These are phyloP conservation scores for Botia kubotai DNA, from an alignment of 2,797 vertebrate species.

Conservation along the genomic window DNA sequence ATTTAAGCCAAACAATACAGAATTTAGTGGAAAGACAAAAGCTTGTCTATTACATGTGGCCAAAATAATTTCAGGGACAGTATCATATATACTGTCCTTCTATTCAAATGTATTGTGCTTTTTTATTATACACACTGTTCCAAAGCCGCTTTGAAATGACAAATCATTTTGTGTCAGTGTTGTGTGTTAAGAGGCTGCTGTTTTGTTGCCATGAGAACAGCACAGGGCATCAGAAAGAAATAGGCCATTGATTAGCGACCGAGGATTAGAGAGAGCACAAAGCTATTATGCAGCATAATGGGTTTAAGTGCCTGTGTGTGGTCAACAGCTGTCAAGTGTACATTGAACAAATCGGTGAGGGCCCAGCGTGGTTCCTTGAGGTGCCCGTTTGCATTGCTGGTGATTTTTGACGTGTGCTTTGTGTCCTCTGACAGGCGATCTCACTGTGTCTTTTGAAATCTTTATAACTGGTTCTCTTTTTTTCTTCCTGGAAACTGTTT, in stretches of 20 bases:
- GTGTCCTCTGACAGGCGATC: not conserved
- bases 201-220: conserved; percentile 42
- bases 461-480: conserved; percentile 7
- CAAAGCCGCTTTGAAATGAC: not conserved
- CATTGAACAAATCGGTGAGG: conserved; percentile 25
- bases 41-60: not conserved
- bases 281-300: conserved; percentile 47
- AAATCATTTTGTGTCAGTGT: conserved; percentile 29
- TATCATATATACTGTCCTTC: too few relatives aligned
- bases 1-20: not conserved
- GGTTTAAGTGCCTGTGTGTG: conserved; percentile 41
- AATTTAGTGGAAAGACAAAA: not conserved
- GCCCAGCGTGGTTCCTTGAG: not conserved
- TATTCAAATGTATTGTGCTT: not conserved
- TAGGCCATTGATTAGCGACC: conserved; percentile 35
- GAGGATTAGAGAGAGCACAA: conserved; percentile 18
- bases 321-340: conserved; percentile 50
- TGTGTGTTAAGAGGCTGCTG: not conserved
- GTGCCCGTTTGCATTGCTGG: not conserved
- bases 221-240: conserved; percentile 34
- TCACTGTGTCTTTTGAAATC: conserved; percentile 1
- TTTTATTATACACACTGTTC: not conserved
- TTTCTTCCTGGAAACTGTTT: too few relatives aligned
- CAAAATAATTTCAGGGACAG: too few relatives aligned
- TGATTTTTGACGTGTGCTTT: conserved; percentile 7